phyloP scores from a whole-genome alignment of 2,113 vertebrate genomes.

The Chaetura pelagica region DNA sequence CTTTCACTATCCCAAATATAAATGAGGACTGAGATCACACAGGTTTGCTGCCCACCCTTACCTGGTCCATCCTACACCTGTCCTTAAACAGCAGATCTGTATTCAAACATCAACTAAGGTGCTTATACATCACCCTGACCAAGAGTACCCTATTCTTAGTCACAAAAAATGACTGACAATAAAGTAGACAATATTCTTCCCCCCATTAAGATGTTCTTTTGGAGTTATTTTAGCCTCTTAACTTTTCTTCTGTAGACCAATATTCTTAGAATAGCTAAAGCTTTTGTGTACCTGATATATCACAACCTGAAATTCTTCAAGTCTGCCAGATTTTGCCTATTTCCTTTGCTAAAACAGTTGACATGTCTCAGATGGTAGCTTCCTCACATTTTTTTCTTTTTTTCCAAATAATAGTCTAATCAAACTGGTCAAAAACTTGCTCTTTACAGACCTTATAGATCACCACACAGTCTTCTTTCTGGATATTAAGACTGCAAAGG shows the following conservation, averaged over 20 bases:
- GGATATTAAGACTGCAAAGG: background rate
- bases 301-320: background rate
- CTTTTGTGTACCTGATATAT: background rate
- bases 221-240: background rate
- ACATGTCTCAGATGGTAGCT: background rate
- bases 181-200: background rate
- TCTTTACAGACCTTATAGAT: fast-evolving
- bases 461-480: background rate
- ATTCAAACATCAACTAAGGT: no score
- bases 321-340: background rate
- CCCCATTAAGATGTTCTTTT: background rate
- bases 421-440: background rate
- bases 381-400: fast-evolving
- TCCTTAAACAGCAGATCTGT: no score
- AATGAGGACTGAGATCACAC: background rate
- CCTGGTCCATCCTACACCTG: no score
- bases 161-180: no score
- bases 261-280: background rate
- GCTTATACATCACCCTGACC: no score
- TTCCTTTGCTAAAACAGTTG: background rate
- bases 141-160: no score
- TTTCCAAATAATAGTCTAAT: background rate
- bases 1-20: background rate
- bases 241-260: background rate
- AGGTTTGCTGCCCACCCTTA: background rate